A percentile compares a stretch with the other conserved stretches of the same genome.
Evolutionary conservation across 2,113 vertebrate genomes (phyloP).

Genomic region (Semnornis frantzii): DNA sequence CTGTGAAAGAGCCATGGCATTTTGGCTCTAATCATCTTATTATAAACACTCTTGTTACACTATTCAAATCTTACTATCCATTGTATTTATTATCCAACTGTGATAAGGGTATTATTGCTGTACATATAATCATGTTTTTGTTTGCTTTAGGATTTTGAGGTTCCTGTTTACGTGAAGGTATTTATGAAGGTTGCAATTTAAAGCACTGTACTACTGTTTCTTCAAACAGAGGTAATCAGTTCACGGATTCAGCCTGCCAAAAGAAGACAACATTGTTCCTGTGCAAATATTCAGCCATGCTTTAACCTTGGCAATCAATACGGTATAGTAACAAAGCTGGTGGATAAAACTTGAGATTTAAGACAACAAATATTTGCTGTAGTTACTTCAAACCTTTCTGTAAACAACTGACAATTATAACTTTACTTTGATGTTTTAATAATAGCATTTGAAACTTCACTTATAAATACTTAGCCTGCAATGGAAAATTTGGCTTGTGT

Average conservation of each 20-base stretch:
- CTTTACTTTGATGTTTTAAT: slow-evolving; percentile 8
- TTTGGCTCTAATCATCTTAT: slow-evolving; percentile 13
- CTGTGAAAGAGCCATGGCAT: neutral
- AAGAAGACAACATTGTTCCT: neutral
- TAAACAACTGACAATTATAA: slow-evolving; percentile 16
- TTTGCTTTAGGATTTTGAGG: slow-evolving; percentile 38
- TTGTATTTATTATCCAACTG: slow-evolving; percentile 32
- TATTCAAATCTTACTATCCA: neutral
- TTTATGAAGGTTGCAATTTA: slow-evolving; percentile 33
- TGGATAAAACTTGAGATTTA: slow-evolving; percentile 35
- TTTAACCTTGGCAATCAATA: slow-evolving; percentile 26
- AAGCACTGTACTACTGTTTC: neutral
- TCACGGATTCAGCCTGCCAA: slow-evolving; percentile 26
- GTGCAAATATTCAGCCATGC: slow-evolving; percentile 18
- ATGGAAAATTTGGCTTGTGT: neutral
- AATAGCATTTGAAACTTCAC: neutral
- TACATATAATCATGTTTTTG: slow-evolving; percentile 16
- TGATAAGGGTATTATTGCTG: slow-evolving; percentile 42
- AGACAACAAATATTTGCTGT: slow-evolving; percentile 45
- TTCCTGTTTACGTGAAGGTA: slow-evolving; percentile 38
- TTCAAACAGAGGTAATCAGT: slow-evolving; percentile 12
- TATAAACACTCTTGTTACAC: neutral
- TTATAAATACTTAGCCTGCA: neutral
- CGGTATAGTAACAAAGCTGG: slow-evolving; percentile 1
- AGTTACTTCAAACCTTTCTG: slow-evolving; percentile 30